Evolutionary conservation across 2,113 vertebrate genomes (phyloP).

Genomic region (Bubo scandiacus): DNA sequence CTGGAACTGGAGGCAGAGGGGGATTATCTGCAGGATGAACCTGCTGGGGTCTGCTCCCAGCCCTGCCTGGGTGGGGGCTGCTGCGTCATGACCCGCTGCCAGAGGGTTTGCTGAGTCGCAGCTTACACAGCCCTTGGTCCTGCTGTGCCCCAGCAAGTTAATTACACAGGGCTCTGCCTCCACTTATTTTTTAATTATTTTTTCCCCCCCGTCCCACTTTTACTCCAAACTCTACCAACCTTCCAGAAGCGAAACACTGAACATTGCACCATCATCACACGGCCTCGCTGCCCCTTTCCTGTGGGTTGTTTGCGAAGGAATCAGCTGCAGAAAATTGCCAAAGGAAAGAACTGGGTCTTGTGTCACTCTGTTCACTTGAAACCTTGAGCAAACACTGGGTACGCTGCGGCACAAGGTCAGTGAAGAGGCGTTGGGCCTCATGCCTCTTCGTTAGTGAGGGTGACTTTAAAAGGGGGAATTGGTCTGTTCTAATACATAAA

Average conservation of each 20-base stretch:
- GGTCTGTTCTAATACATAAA: too few relatives aligned
- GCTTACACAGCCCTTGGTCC: not conserved
- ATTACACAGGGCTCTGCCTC: not conserved
- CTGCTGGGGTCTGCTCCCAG: not conserved
- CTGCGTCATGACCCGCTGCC: not conserved
- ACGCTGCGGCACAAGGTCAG: accelerated
- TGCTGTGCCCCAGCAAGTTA: not conserved
- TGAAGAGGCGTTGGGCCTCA: not conserved
- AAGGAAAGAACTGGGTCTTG: not conserved
- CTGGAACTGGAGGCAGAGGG: not conserved
- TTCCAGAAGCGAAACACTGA: not conserved
- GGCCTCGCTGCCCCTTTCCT: not conserved
- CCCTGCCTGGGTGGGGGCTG: not conserved
- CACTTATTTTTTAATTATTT: too few relatives aligned
- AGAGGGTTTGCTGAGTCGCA: not conserved
- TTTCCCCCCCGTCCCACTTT: not conserved
- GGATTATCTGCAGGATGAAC: not conserved
- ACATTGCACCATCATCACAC: too few relatives aligned
- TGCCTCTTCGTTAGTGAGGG: not conserved
- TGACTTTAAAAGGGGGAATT: not conserved
- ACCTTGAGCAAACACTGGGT: accelerated
- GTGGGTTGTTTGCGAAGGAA: not conserved
- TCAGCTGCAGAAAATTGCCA: not conserved
- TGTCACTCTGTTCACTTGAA: too few relatives aligned
- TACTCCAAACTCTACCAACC: not conserved